Conservation (phyloP, 2,113 vertebrate species). For the Upupa epops region DNA sequence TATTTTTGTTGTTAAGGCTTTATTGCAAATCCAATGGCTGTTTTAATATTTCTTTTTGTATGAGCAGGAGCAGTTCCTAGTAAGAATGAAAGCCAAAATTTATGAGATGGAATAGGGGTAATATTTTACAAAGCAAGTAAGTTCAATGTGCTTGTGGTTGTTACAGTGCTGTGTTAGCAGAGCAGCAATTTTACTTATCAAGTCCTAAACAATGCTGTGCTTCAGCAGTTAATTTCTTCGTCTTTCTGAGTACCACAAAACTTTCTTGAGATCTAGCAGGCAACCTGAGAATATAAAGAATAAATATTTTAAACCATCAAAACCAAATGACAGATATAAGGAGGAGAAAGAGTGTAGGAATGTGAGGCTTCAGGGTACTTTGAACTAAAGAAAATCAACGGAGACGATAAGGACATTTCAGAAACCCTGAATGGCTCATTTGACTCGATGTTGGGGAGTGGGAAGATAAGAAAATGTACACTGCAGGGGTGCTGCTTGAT, state of each 20-base stretch:
- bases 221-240: background rate
- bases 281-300: background rate
- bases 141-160: background rate
- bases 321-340: background rate
- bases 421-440: background rate
- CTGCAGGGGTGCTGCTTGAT: slow-evolving; percentile 10
- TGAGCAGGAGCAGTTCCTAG: background rate
- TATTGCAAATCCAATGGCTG: background rate
- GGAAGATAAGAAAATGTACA: slow-evolving; percentile 15
- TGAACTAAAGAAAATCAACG: background rate
- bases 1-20: background rate
- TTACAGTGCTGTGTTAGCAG: background rate
- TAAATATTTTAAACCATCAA: background rate
- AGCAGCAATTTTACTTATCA: background rate
- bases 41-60: background rate
- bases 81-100: background rate
- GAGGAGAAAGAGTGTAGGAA: background rate
- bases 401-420: background rate
- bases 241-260: background rate
- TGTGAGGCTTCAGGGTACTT: background rate
- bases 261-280: background rate
- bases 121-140: background rate
- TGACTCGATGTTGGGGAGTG: background rate
- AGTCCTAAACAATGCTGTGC: background rate
- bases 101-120: background rate